A percentile compares a stretch with the other conserved stretches of the same genome.
Conservation (phyloP, 2,797 vertebrate species). For the Anomalospiza imberbis region DNA sequence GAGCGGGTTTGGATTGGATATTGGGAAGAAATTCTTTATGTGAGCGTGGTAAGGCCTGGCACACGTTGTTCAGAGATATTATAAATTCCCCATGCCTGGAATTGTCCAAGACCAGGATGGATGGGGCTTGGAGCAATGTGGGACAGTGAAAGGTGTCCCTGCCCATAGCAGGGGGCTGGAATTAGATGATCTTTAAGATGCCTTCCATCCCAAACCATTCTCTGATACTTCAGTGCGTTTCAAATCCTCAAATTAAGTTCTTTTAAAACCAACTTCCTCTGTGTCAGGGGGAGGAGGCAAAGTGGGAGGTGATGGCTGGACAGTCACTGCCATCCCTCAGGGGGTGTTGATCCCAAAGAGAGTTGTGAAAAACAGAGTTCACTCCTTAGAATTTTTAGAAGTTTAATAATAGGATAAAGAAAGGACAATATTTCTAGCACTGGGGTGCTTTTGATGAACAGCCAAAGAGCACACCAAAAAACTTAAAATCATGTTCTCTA, state of each 20-base stretch:
- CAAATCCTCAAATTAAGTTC: background rate
- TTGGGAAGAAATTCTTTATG: background rate
- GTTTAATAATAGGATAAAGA: too few relatives aligned
- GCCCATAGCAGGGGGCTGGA: background rate
- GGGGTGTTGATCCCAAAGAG: background rate
- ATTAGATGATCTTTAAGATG: rapidly evolving
- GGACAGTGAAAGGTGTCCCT: background rate
- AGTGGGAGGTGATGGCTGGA: background rate
- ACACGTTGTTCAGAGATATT: background rate
- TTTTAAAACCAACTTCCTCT: background rate
- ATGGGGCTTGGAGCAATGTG: background rate
- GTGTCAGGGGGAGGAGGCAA: background rate
- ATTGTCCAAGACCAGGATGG: background rate
- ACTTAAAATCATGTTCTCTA: too few relatives aligned
- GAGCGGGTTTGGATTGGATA: background rate
- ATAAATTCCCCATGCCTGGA: background rate
- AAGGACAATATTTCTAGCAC: too few relatives aligned
- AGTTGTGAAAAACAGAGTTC: too few relatives aligned
- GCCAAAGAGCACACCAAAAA: too few relatives aligned
- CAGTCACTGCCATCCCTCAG: background rate
- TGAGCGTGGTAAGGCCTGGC: background rate
- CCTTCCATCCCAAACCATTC: background rate
- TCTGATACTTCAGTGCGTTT: background rate
- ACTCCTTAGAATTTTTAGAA: too few relatives aligned
- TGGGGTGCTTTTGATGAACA: too few relatives aligned